Conservation (phyloP, 2,113 vertebrate genomes). For the Larimichthys polyactis region DNA sequence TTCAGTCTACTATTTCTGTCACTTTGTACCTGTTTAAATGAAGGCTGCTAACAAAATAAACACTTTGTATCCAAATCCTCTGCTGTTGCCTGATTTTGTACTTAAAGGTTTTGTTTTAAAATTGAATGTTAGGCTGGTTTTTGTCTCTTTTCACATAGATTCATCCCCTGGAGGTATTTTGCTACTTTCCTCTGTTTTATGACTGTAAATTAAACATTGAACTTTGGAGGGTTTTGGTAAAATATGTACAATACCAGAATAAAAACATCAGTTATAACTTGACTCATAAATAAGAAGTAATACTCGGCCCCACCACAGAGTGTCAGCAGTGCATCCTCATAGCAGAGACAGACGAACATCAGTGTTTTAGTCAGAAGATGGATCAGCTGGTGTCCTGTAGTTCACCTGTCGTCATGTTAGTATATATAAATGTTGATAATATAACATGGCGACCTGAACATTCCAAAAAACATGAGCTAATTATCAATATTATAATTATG, state of each 20-base stretch:
- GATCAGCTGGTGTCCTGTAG: no score
- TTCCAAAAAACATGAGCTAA: not conserved
- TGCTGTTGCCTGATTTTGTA: not conserved
- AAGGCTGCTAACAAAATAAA: no score
- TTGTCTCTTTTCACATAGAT: not conserved
- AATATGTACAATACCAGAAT: no score
- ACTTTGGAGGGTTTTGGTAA: not conserved
- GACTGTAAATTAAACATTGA: not conserved
- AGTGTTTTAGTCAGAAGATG: no score
- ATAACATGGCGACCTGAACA: not conserved
- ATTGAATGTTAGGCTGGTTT: not conserved
- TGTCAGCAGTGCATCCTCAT: conserved; percentile 36
- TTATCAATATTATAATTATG: not conserved
- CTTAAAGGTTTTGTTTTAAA: not conserved
- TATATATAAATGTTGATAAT: no score
- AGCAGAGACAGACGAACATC: not conserved
- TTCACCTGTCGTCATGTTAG: no score
- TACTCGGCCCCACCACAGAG: conserved; percentile 21
- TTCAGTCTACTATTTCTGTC: not conserved
- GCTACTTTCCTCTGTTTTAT: not conserved
- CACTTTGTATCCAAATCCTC: not conserved
- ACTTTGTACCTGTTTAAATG: not conserved
- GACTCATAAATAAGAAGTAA: not conserved
- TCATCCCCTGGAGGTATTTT: no score
- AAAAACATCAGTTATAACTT: not conserved